Evolutionary conservation across 2,888 invertebrate genomes (phyloP), one percentile per base, ranked within the genome.

Genomic region (Brenthis hecate): DNA sequence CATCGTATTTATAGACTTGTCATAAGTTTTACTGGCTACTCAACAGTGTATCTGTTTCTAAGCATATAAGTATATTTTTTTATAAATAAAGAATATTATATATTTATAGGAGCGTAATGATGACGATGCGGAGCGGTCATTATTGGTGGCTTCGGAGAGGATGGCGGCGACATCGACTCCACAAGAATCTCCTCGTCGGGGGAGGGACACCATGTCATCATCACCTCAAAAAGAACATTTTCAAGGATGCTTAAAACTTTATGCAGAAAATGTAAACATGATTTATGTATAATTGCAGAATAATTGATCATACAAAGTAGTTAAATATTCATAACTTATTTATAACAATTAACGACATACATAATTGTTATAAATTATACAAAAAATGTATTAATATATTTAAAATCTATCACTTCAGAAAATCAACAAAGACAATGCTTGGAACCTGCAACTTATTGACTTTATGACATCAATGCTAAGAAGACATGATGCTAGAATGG

Each of bases 381-480:
- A 19, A 32, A 51, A 16, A 19, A 32, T 2, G 13, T 14, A 16
- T 36, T 5, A 19, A 57, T 43, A 55, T 61, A n/a, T 50, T 2
- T 51, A 28, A 14, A 28, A 23, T 61, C 51, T 57, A 53, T 54
- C 54, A 69, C 85, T 93, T 6, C 87, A 96, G 96, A 98, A 97
- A 95, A 96, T 98, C 76, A 98, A 95, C 79, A 93, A 95, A 61
- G 97, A 97, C 81, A 98, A 98, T 93, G 98, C 97, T 0, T 98
- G 98, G 94, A 96, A 95, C 73, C 89, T 98, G 1, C 96, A 97
- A 73, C 93, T 98, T 58, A 98, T 98, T 77, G 98, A 98, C 83
- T 96, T 96, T 76, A 95, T 98, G 94, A 94, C 95, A 0, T 95
- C 95, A 23, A 94, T 98, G 90, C 82, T 97, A n/a, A 93, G 94